Base-by-base conservation (phyloP, 2,888 invertebrate genomes). In the Maniola hyperantus region DNA sequence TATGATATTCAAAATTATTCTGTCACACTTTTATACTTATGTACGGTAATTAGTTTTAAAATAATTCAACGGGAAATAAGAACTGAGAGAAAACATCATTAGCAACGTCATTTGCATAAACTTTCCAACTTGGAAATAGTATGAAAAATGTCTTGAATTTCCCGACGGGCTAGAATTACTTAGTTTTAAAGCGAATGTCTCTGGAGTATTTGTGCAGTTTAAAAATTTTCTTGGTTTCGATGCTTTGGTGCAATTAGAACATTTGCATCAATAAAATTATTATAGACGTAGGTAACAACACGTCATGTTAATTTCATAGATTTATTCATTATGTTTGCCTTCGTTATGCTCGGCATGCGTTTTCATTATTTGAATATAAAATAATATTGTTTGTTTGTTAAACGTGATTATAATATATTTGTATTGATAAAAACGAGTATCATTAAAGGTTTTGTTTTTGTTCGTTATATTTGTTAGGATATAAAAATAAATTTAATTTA, bases 101-200 rank as follows among this genome's bases (percentile, higher is more conserved):
- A 67, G 66, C 71, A 68, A 67, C 67, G 62, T 67, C 67, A 71
- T 71, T 74, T 67, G 67, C 66, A 72, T 71, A 70, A 72, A 70
- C 67, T 72, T 69, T 68, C 57, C 67, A 67, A 66, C 66, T 66
- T 64, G 63, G n/a, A 69, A 70, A 66, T 69, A 69, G 69, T 68
- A 66, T 68, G 68, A 71, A 71, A 69, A 64, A 61, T 61, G 61
- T 67, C 59, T 67, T 67, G 59, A 67, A 60, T 67, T 64, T 64
- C 64, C 59, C 58, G 64, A 59, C 59, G 59, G 59, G 64, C 48
- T 55, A 39, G 59, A 64, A 67, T 64, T 67, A 64, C 59, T 64
- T 79, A 79, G 81, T 85, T 85, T 87, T 84, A 83, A 87, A 83
- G 68, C 69, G 67, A 73, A 70, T 82, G 84, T 87, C 87, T 83